Evolutionary conservation across 2,888 invertebrate genomes (phyloP).

Genomic region (Adela reaumurella): DNA sequence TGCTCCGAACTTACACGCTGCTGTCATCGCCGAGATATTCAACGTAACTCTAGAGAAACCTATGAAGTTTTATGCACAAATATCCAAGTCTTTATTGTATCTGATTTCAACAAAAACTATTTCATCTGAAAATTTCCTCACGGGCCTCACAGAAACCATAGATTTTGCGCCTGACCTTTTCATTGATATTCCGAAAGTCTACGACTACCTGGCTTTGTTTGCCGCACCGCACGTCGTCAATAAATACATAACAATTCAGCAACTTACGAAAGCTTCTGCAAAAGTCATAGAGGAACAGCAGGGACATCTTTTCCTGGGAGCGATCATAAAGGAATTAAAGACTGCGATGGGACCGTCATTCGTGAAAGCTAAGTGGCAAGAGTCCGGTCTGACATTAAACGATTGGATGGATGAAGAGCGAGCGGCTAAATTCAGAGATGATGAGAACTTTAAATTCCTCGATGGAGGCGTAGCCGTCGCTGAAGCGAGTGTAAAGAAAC

Average conservation of each 20-base stretch:
- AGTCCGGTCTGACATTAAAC: constrained; percentile 31
- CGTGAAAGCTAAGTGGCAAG: constrained; percentile 42
- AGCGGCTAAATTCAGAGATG: constrained; percentile 35
- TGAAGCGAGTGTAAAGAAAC: constrained; percentile 28
- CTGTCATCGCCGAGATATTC: constrained; percentile 32
- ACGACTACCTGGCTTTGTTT: constrained; percentile 75
- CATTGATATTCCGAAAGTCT: constrained; percentile 83
- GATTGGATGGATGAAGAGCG: constrained; percentile 45
- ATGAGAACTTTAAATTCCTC: constrained; percentile 43
- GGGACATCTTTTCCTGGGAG: constrained; percentile 35
- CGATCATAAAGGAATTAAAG: constrained; percentile 32
- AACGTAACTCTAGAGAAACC: constrained; percentile 26
- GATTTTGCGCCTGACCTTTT: constrained; percentile 67
- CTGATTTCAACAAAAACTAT: constrained; percentile 46
- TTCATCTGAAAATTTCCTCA: constrained; percentile 41
- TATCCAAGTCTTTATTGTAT: constrained; percentile 39
- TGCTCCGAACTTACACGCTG: constrained; percentile 32
- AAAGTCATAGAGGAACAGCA: constrained; percentile 31
- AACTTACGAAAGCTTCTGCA: constrained; percentile 29
- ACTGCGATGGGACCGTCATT: constrained; percentile 45
- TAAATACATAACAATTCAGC: constrained; percentile 40
- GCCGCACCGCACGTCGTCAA: constrained; percentile 48
- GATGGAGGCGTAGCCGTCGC: constrained; percentile 23
- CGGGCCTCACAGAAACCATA: constrained; percentile 62
- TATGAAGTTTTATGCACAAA: constrained; percentile 29